Evolutionary conservation across 2,797 vertebrate genomes (phyloP), one percentile per base, ranked within the genome.

Genomic region (Corythornis leucogaster): DNA sequence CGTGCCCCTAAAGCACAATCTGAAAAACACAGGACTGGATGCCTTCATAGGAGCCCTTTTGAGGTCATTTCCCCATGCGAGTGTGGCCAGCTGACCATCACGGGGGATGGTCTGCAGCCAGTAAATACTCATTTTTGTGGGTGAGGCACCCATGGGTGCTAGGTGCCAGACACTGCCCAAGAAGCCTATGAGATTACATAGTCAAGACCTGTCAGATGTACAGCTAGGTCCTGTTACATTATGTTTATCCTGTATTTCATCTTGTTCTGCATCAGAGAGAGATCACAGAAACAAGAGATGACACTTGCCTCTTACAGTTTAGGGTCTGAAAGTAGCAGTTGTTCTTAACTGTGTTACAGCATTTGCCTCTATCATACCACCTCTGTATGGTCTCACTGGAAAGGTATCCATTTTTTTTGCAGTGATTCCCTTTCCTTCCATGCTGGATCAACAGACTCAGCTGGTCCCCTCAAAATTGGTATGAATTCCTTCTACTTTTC

Each of bases 161-260:
- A 45, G 53, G 30, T 55, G 70, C 66, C 0, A 0, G 28, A 8
- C 0, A 0, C n/a, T 80, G 38, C 40, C 67, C 43, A 14, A 70
- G 69, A 70, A 79, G 11, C 50, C 69, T 85, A 31, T 0, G 0
- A 64, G 50, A 82, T 42, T 8, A 25, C 12, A 9, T 8, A 67
- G 33, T 26, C 20, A 73, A 70, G 42, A 85, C 30, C 50, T 54
- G 35, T 50, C 51, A 75, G 22, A 48, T 5, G 13, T 58, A 55
- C 30, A 77, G 67, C 24, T 59, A 79, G 35, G 26, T 75, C 30
- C 45, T 70, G 38, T 21, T 59, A 57, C 35, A 28, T 43, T 45
- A 40, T 77, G 15, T 38, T 58, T 74, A 33, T 68, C 62, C 58
- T 64, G 25, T 28, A 33, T 80, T 66, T 50, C 33, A 30, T 48